Percentiles rank a stretch among this genome's conserved stretches.
Evolutionary conservation across 1,140 invertebrate genomes (phyloP).

Genomic region (Tetraneura akinire): DNA sequence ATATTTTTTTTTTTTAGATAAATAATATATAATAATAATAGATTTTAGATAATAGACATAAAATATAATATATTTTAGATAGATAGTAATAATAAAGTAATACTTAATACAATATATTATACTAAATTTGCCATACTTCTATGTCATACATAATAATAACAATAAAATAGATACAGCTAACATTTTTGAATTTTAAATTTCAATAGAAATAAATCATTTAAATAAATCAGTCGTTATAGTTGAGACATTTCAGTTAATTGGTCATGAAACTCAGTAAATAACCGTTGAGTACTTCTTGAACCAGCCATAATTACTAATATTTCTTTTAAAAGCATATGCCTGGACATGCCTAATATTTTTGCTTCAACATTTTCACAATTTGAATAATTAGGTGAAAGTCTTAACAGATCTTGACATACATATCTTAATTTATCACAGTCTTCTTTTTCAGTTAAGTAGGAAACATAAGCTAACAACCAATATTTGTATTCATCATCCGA

Average conservation of each 20-base stretch:
- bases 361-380: constrained; percentile 22
- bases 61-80: too few relatives aligned
- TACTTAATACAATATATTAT: too few relatives aligned
- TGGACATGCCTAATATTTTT: constrained; percentile 67
- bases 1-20: too few relatives aligned
- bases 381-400: constrained; percentile 22
- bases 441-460: constrained; percentile 64
- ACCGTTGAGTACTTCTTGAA: constrained; percentile 81
- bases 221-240: constrained; percentile 25
- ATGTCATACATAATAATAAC: too few relatives aligned
- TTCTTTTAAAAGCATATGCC: constrained; percentile 76
- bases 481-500: constrained; percentile 75
- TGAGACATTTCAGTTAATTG: constrained; percentile 61
- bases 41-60: too few relatives aligned
- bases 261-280: constrained; percentile 86
- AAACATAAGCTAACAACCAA: constrained; percentile 74
- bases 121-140: too few relatives aligned
- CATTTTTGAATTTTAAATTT: neutral
- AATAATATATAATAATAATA: too few relatives aligned
- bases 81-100: too few relatives aligned
- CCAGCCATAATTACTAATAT: constrained; percentile 74
- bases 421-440: constrained; percentile 54
- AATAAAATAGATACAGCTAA: neutral
- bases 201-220: neutral
- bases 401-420: constrained; percentile 61